Base-by-base conservation (phyloP, 2,888 invertebrate species). In the Nematopogon swammerdamellus region DNA sequence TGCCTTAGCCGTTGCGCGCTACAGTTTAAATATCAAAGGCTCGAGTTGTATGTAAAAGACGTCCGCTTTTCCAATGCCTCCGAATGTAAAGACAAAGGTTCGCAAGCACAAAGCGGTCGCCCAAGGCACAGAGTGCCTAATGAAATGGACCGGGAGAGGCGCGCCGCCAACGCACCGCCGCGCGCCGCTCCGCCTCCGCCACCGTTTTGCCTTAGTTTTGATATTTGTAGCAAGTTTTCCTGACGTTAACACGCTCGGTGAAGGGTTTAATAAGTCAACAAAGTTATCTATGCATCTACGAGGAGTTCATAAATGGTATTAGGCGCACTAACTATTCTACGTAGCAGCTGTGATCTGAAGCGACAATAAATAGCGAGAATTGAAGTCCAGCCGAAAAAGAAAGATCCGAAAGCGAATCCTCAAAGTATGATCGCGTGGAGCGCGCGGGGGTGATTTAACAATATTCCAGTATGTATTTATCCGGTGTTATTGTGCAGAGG, bases 401-500 rank as follows among this genome's bases (percentile, higher is more conserved):
- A 25, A n/a, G n/a, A n/a, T n/a, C n/a, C n/a, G n/a, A n/a, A 25
- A 25, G 25, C 25, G 25, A 25, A 25, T 25, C 25, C 25, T 25
- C 8, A 8, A 8, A 4, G 25, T 25, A n/a, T 48, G 52, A 49
- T 52, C 49, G 54, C 48, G 50, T 36, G 50, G 50, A 49, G 48
- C 49, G 45, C 47, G 44, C 46, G 30, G 20, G 19, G 19, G 29
- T 10, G 20, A 43, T 36, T 19, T 16, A 45, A 44, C 45, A 18
- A 17, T 19, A 19, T 29, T 25, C 20, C 11, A 20, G 44, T 43
- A 14, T 43, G 18, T 42, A 29, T 36, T 47, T 17, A 18, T 18
- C 61, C 60, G 60, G 60, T 53, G 58, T 59, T 65, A 63, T 63
- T 62, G 63, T 62, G 58, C 60, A 55, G 51, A 50, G 50, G 50